These are phyloP conservation scores for Timandra comae DNA, from an alignment of 2,888 invertebrate species.

Conservation along the genomic window DNA sequence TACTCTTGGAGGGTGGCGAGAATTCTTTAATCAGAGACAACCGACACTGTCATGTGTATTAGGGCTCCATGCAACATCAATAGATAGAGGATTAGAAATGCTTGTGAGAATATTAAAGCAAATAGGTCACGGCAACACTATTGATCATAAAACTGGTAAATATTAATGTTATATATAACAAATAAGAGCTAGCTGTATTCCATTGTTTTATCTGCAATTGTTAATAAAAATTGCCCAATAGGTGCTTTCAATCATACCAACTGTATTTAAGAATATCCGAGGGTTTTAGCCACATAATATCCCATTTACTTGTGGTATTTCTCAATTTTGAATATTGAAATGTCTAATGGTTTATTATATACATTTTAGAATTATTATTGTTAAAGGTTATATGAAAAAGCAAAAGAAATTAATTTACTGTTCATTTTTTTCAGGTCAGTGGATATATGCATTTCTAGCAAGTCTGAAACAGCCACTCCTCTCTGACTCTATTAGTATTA, in stretches of 20 bases:
- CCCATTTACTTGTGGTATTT: too few species aligned
- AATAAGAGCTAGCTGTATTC: too few species aligned
- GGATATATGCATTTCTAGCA: slow-evolving; percentile 83
- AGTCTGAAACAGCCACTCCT: slow-evolving; percentile 80
- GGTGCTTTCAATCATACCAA: too few species aligned
- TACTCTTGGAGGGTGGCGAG: slow-evolving; percentile 35
- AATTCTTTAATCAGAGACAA: slow-evolving; percentile 41
- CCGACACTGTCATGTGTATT: slow-evolving; percentile 56
- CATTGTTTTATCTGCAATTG: too few species aligned
- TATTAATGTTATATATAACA: too few species aligned
- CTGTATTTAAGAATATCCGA: too few species aligned
- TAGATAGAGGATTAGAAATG: slow-evolving; percentile 47
- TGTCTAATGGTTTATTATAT: too few species aligned
- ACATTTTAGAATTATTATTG: too few species aligned
- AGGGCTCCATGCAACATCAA: slow-evolving; percentile 35
- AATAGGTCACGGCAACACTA: slow-evolving; percentile 46
- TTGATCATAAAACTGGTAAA: slow-evolving; percentile 55
- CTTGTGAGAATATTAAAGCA: slow-evolving; percentile 38
- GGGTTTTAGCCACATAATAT: too few species aligned
- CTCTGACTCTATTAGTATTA: slow-evolving; percentile 80
- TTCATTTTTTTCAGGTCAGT: slow-evolving; percentile 73
- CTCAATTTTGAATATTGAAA: too few species aligned
- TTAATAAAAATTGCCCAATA: too few species aligned
- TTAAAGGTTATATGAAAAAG: too few species aligned
- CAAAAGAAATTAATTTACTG: background rate